Base-by-base conservation (phyloP, 1,140 invertebrate genomes). In the Drosophila sproati region DNA sequence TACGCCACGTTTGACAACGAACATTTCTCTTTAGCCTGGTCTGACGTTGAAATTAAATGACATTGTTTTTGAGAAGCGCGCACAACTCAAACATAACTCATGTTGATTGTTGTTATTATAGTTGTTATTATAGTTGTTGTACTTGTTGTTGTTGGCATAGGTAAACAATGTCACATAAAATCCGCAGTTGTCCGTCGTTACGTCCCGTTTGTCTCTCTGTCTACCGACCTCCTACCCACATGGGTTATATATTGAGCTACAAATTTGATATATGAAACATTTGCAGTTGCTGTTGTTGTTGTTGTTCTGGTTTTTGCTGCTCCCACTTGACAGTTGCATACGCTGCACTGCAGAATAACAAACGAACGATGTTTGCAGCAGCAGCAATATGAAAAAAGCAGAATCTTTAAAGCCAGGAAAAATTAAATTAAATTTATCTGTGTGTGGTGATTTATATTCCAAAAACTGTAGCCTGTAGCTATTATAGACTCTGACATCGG, bases 141-240 rank as follows among this genome's bases (percentile, higher is more conserved):
- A 12, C 12, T 32, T 68, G 55, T 34, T 39, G 64, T 41, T 59
- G 73, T 66, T 87, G 71, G 48, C 83, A 70, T 82, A 82, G 82
- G 82, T 87, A 88, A 87, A 88, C 80, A 88, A 61, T 79, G 83
- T 83, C 82, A 88, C 62, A 82, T 68, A 77, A 73, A 71, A 77
- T 48, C 69, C 71, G 72, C 79, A 78, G 56, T 74, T 82, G 73
- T 81, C 78, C 69, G 69, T 51, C 52, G 59, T 61, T 35, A 43
- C 29, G 43, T 35, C 35, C 20, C 20, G 20, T 20, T 20, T 52
- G 34, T 35, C 45, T 52, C 28, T 51, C 28, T 32, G 8, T 52
- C 50, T 5, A 5, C 20, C 20, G 1, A 20, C 20, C 20, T 10
- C 12, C 35, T 54, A 31, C 48, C 64, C 71, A 60, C 56, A 69